Evolutionary conservation across 1,140 invertebrate genomes (phyloP).

Genomic region (Oryctes rhinoceros): DNA sequence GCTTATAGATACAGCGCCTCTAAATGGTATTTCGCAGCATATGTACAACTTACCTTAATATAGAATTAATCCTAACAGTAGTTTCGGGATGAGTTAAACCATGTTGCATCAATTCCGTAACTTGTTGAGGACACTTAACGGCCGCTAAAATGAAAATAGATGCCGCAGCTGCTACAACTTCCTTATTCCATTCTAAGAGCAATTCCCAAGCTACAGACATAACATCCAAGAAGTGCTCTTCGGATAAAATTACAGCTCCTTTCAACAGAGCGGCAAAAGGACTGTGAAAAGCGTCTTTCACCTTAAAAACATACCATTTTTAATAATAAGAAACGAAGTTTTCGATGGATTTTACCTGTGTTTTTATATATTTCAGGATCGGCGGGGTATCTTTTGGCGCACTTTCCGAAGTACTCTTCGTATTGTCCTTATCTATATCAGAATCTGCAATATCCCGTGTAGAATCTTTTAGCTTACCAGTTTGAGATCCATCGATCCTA

Average conservation of each 20-base stretch:
- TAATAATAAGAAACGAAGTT: neutral
- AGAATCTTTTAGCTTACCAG: constrained; percentile 60
- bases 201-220: constrained; percentile 94
- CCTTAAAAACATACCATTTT: constrained; percentile 61
- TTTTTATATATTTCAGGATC: constrained; percentile 87
- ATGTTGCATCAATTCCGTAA: constrained; percentile 86
- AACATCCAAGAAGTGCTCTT: constrained; percentile 88
- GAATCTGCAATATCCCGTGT: constrained; percentile 61
- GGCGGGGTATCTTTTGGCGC: constrained; percentile 71
- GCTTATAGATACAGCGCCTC: too few relatives aligned
- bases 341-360: constrained; percentile 69
- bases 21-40: too few relatives aligned
- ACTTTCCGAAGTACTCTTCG: constrained; percentile 59
- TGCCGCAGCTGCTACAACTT: constrained; percentile 82
- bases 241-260: constrained; percentile 87
- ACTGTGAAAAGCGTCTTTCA: constrained; percentile 88
- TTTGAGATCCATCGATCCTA: constrained; percentile 65
- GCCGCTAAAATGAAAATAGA: constrained; percentile 92
- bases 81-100: constrained; percentile 86
- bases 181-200: constrained; percentile 70
- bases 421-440: constrained; percentile 55
- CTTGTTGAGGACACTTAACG: constrained; percentile 87
- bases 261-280: constrained; percentile 90
- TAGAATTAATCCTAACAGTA: constrained; percentile 77
- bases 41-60: constrained; percentile 71